These are phyloP conservation scores for Dermolepida albohirtum DNA, from an alignment of 2,888 invertebrate genomes.

Conservation along the genomic window DNA sequence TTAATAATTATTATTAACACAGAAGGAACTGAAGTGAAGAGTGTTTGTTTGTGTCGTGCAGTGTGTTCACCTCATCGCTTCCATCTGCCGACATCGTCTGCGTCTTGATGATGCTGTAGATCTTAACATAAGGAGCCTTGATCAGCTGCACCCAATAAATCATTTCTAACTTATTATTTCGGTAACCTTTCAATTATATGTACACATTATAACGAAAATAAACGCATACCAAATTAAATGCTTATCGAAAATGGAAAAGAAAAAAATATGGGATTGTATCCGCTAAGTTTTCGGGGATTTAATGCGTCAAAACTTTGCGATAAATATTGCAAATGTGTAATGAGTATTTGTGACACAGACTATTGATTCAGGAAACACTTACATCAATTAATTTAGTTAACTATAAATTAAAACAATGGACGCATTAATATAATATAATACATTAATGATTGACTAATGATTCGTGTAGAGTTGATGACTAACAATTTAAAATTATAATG, in stretches of 20 bases:
- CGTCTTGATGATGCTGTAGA: slow-evolving; percentile 96
- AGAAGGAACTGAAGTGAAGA: slow-evolving; percentile 34
- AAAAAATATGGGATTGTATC: not conserved
- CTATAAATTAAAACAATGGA: too few relatives aligned
- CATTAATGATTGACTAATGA: too few relatives aligned
- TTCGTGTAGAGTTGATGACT: too few relatives aligned
- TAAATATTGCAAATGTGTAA: too few relatives aligned
- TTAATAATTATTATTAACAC: slow-evolving; percentile 13
- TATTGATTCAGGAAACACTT: too few relatives aligned
- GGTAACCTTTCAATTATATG: not conserved
- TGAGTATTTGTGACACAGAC: too few relatives aligned
- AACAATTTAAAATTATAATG: too few relatives aligned
- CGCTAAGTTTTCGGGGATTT: too few relatives aligned
- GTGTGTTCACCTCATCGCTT: slow-evolving; percentile 63
- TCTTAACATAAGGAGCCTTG: slow-evolving; percentile 97
- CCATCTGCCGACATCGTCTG: slow-evolving; percentile 81
- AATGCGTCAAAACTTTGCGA: too few relatives aligned
- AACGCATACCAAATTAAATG: slow-evolving; percentile 6
- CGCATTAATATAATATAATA: too few relatives aligned
- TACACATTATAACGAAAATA: slow-evolving; percentile 15
- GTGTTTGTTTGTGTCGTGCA: slow-evolving; percentile 46
- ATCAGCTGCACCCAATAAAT: slow-evolving; percentile 77
- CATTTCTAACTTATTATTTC: slow-evolving; percentile 22
- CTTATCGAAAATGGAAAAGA: not conserved
- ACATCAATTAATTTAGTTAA: too few relatives aligned